Base-by-base conservation (phyloP, 1,140 invertebrate species). In the Pogonomyrmex barbatus region DNA sequence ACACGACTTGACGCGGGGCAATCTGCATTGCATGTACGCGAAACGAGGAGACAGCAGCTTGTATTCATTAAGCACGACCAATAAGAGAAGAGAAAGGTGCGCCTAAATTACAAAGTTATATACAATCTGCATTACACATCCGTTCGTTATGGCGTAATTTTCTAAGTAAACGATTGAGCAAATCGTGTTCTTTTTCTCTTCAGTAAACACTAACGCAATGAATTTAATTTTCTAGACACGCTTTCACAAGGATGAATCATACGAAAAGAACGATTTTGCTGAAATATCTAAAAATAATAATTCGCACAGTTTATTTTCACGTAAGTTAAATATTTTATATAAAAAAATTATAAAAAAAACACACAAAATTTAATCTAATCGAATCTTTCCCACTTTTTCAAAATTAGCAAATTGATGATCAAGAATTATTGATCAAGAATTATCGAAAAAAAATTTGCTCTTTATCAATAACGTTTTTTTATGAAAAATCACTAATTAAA, bases 1-100 rank as follows among this genome's bases (percentile, higher is more conserved):
- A 81, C 77, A n/a, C 36, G 77, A 81, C 63, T 81, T 68, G 77
- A 81, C 63, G n/a, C 52, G 45, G 36, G 39, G 63, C 77, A 81
- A 81, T 81, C 77, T 81, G 36, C 47, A 14, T 70, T 54, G 63
- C 56, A 33, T n/a, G 14, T 45, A 62, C 39, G 17, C 9, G 63
- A 81, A 81, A 68, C n/a, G 36, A 81, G 76, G 33, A 65, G 63
- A 70, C 63, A 67, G 36, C 63, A 56, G 63, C 77, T 68, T 33
- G 47, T 70, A 56, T 70, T 81, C 77, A 70, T 81, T 70, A 81
- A 45, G 36, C 39, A 39, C 9, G 62, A n/a, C 12, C 62, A 42
- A 68, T 42, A 81, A 54, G 4, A 68, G 24, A n/a, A 54, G 4
- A 63, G 45, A 36, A 52, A 70, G 50, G n/a, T 17, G 17, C 45